A percentile compares a stretch with the other conserved stretches of the same genome.
phyloP scores from a whole-genome alignment of 2,888 invertebrate species.

The Ernsta delagoae region DNA sequence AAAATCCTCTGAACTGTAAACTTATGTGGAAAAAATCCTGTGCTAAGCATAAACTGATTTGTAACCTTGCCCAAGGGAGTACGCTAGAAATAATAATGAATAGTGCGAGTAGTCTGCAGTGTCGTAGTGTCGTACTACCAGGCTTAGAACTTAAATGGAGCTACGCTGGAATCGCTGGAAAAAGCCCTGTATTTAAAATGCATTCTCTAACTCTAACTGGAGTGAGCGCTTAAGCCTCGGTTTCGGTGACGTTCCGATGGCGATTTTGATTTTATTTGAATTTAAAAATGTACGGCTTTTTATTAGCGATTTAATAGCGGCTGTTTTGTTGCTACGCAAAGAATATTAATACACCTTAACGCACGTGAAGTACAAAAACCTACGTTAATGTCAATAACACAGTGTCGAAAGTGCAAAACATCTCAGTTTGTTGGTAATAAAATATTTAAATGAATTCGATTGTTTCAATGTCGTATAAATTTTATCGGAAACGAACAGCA shows the following conservation, averaged over 20 bases:
- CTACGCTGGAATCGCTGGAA: conserved; percentile 21
- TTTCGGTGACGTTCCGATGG: neutral
- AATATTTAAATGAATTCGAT: conserved; percentile 11
- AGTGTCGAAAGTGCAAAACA: neutral
- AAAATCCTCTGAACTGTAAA: neutral
- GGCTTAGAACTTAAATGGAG: conserved; percentile 21
- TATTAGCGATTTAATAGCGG: too few species aligned
- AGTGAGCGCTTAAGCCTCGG: conserved; percentile 17
- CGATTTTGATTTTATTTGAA: conserved; percentile 1
- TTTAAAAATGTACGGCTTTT: neutral
- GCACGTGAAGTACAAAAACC: too few species aligned
- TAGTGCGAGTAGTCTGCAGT: neutral
- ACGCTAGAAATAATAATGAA: conserved; percentile 7
- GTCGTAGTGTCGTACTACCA: neutral
- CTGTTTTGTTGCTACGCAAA: too few species aligned
- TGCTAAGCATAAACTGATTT: neutral
- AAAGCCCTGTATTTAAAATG: conserved; percentile 28
- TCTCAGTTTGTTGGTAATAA: neutral
- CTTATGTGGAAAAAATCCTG: neutral
- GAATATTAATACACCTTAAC: too few species aligned
- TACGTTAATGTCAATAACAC: neutral
- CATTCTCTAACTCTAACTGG: conserved; percentile 18
- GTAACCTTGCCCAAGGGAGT: conserved; percentile 15
- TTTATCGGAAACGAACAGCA: conserved; percentile 18
- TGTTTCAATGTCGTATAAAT: conserved; percentile 12